Evolutionary conservation across 1,140 invertebrate species (phyloP).

Genomic region (Neotoxoptera formosana): DNA sequence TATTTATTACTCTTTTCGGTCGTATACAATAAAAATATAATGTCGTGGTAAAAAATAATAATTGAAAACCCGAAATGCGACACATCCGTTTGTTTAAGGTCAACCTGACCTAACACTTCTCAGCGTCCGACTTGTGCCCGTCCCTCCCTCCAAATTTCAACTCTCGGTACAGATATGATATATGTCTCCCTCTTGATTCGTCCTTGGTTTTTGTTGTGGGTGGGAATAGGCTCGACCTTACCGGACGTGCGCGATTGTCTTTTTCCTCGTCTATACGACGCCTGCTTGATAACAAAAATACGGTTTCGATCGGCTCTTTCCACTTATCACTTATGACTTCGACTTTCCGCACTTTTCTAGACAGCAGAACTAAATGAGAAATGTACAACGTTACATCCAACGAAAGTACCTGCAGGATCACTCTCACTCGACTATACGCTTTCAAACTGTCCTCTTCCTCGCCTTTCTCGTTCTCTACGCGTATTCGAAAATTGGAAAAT

Average conservation of each 20-base stretch:
- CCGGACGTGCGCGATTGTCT: background rate
- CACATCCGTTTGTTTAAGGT: background rate
- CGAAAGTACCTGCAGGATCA: background rate
- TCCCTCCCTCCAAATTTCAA: background rate
- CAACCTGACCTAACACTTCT: background rate
- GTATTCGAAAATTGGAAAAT: background rate
- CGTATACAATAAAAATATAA: background rate
- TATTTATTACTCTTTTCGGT: background rate
- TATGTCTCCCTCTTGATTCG: background rate
- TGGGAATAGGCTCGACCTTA: background rate
- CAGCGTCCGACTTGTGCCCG: background rate
- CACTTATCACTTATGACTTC: background rate
- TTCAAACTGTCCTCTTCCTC: background rate
- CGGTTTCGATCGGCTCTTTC: background rate
- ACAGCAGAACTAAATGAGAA: background rate
- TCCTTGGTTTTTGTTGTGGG: background rate
- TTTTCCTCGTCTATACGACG: background rate
- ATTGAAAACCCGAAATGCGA: background rate
- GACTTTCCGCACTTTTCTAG: background rate
- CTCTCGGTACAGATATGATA: background rate
- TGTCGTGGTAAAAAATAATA: background rate
- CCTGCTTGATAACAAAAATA: background rate
- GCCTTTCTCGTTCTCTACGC: background rate
- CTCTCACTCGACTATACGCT: background rate
- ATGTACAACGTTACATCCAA: background rate